These are phyloP conservation scores for Scalopus aquaticus DNA, from an alignment of 2,113 vertebrate genomes.

Conservation along the genomic window DNA sequence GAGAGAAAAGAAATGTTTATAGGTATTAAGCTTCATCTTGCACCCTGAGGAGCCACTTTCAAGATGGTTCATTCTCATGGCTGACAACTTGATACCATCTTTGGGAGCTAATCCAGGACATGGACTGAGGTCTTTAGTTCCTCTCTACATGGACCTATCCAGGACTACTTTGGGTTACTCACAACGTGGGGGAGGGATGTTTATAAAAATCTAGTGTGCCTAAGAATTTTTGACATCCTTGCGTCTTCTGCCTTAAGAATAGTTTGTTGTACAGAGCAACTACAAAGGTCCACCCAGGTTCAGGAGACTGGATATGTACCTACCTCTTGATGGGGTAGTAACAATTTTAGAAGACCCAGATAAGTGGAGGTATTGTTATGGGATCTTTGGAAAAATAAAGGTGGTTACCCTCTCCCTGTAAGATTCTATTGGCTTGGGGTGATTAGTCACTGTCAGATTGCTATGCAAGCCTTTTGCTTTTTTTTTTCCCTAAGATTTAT, in stretches of 20 bases:
- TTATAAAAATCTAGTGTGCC: not conserved
- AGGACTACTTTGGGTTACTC: not conserved
- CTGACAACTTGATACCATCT: not conserved
- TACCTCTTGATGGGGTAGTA: not conserved
- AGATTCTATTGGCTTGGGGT: not conserved
- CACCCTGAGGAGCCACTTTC: slow-evolving; percentile 22
- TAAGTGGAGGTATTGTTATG: not conserved
- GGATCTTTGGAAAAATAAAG: not conserved
- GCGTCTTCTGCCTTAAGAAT: not conserved
- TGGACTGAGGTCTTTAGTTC: not conserved
- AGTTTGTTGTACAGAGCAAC: not conserved
- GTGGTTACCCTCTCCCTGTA: not conserved
- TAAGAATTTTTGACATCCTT: not conserved
- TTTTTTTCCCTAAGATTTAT: too few species aligned
- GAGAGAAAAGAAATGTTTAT: slow-evolving; percentile 49
- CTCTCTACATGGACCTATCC: not conserved
- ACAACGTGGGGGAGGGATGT: not conserved
- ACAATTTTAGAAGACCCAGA: not conserved
- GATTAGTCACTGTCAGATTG: not conserved
- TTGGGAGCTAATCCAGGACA: not conserved
- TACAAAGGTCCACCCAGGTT: not conserved
- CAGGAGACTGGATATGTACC: not conserved
- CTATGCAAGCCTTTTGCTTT: not conserved
- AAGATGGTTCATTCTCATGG: not conserved
- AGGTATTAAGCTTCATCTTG: slow-evolving; percentile 64